Percentiles rank a stretch among this genome's conserved stretches.
Conservation (phyloP, 2,797 vertebrate genomes). For the Coregonus ussuriensis region DNA sequence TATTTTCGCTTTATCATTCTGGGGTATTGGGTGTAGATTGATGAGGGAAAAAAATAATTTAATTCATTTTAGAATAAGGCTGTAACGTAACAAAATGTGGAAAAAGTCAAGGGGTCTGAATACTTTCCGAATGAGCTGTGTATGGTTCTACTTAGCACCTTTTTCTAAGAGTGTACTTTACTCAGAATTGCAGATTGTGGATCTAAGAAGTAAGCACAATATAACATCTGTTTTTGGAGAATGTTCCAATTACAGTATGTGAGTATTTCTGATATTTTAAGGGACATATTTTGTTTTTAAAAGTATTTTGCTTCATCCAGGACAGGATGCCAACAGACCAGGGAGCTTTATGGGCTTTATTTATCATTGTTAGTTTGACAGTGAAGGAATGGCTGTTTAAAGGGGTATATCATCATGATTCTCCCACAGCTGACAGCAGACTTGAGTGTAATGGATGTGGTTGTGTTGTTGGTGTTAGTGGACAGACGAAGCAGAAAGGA, state of each 20-base stretch:
- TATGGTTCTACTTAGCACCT: too few relatives aligned
- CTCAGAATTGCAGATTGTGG: neutral
- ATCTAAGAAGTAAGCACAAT: neutral
- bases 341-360: neutral
- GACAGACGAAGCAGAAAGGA: slow-evolving; percentile 2
- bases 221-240: neutral
- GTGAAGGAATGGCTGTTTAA: neutral
- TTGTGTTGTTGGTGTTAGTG: neutral
- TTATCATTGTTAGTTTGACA: neutral
- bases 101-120: too few relatives aligned
- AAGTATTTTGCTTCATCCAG: neutral
- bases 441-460: neutral
- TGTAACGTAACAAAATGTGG: too few relatives aligned
- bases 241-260: neutral
- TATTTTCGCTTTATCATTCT: too few relatives aligned
- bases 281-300: neutral
- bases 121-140: too few relatives aligned
- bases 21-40: too few relatives aligned
- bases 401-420: neutral
- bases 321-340: slow-evolving; percentile 4
- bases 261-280: neutral
- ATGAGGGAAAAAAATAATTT: too few relatives aligned
- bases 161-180: too few relatives aligned
- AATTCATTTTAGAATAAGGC: too few relatives aligned
- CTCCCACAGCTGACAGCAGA: neutral